Conservation (phyloP, 2,113 vertebrate species). For the Athene cunicularia region DNA sequence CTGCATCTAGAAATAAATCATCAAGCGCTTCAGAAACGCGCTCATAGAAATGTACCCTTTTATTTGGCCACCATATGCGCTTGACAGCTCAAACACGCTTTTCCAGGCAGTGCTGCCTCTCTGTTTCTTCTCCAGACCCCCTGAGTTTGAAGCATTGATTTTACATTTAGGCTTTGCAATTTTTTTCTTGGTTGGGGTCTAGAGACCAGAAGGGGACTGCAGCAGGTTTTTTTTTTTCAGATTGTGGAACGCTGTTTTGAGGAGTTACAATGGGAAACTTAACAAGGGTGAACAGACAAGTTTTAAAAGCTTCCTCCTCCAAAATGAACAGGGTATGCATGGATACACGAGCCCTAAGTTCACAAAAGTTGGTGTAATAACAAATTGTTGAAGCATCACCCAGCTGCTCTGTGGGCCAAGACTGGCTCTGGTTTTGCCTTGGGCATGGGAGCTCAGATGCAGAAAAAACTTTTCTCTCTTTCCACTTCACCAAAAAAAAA, state of each 20-base stretch:
- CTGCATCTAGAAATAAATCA: not conserved
- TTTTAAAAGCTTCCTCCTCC: not conserved
- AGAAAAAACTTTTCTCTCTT: not conserved
- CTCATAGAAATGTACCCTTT: not conserved
- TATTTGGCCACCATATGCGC: not conserved
- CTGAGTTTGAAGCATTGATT: not conserved
- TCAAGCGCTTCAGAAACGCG: not conserved
- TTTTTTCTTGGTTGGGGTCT: not conserved
- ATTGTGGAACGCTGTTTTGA: not conserved
- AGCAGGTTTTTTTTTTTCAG: not conserved
- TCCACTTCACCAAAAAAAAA: not conserved
- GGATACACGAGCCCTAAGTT: not conserved
- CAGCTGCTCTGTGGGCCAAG: not conserved
- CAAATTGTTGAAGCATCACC: not conserved
- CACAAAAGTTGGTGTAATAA: not conserved
- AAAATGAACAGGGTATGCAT: not conserved
- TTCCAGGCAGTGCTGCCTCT: not conserved
- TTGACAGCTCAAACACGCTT: not conserved
- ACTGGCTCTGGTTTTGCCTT: not conserved
- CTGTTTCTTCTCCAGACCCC: not conserved
- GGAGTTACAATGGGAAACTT: not conserved
- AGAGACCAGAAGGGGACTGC: not conserved
- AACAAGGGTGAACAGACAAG: not conserved
- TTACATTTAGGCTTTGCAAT: not conserved
- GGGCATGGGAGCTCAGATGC: not conserved